These are phyloP conservation scores for Propithecus coquereli DNA, from an alignment of 2,113 vertebrate species.

Conservation along the genomic window DNA sequence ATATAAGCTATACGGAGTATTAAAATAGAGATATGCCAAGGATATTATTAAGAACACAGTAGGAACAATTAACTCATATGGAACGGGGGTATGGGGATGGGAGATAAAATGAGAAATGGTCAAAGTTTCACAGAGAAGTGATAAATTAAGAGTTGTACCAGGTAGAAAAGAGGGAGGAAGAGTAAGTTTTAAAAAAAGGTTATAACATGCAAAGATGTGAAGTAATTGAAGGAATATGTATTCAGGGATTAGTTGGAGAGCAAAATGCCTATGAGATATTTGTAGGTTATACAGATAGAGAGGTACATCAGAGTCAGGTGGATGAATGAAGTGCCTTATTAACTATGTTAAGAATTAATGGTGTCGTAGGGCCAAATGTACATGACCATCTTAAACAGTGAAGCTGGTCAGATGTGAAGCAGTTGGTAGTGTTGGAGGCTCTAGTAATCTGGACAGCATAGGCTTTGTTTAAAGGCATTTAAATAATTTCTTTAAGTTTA, in stretches of 20 bases:
- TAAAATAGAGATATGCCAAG: not conserved
- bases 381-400: not conserved
- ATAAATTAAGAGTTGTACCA: constrained; percentile 4
- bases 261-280: not conserved
- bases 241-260: not conserved
- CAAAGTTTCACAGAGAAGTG: not conserved
- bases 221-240: not conserved
- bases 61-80: not conserved
- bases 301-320: not conserved
- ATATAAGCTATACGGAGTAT: not conserved
- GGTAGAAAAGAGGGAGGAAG: not conserved
- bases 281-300: not conserved
- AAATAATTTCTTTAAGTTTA: not conserved
- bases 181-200: not conserved
- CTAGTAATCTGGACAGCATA: not conserved
- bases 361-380: not conserved
- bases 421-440: not conserved
- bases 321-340: not conserved
- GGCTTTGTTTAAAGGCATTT: constrained; percentile 30
- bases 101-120: not conserved
- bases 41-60: not conserved
- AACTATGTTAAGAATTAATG: not conserved
- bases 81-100: not conserved
- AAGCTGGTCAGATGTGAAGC: not conserved
- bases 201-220: not conserved